Conservation (phyloP, 2,113 vertebrate species). For the Amblyopsis rosae region DNA sequence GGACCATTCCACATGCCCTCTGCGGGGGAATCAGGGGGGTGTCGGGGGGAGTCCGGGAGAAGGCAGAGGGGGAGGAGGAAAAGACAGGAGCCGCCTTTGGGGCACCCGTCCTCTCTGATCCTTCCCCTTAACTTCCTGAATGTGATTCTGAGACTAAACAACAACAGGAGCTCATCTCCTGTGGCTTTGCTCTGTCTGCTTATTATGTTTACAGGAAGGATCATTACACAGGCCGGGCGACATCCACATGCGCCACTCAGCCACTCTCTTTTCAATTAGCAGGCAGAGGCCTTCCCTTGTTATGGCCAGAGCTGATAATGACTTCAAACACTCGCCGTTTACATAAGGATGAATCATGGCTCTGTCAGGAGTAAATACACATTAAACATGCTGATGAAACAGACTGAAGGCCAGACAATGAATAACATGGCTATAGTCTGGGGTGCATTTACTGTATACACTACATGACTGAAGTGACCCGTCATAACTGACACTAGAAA, state of each 20-base stretch:
- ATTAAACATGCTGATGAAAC: constrained; percentile 37
- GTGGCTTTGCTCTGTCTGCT: constrained; percentile 51
- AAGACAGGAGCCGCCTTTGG: constrained; percentile 64
- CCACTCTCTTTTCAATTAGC: constrained; percentile 56
- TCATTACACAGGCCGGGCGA: constrained; percentile 58
- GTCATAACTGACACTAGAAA: neutral
- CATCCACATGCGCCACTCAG: constrained; percentile 34
- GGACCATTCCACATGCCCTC: constrained; percentile 64
- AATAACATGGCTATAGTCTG: constrained; percentile 33
- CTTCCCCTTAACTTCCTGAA: constrained; percentile 65
- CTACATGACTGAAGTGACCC: constrained; percentile 40
- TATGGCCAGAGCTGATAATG: constrained; percentile 54
- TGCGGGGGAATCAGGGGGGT: constrained; percentile 40
- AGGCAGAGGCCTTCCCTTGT: constrained; percentile 53
- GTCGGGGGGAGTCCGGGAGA: constrained; percentile 26
- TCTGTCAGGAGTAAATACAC: constrained; percentile 30
- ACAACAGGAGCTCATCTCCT: constrained; percentile 67
- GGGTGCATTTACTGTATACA: constrained; percentile 24
- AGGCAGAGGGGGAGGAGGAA: constrained; percentile 39
- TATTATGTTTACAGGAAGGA: constrained; percentile 63
- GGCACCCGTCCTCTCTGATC: constrained; percentile 71
- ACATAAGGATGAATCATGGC: constrained; percentile 66
- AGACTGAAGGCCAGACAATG: constrained; percentile 21
- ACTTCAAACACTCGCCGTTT: constrained; percentile 58
- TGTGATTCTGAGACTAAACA: constrained; percentile 76